Evolutionary conservation across 2,888 invertebrate genomes (phyloP), one percentile per base, ranked within the genome.

Genomic region (Volucella zonaria): DNA sequence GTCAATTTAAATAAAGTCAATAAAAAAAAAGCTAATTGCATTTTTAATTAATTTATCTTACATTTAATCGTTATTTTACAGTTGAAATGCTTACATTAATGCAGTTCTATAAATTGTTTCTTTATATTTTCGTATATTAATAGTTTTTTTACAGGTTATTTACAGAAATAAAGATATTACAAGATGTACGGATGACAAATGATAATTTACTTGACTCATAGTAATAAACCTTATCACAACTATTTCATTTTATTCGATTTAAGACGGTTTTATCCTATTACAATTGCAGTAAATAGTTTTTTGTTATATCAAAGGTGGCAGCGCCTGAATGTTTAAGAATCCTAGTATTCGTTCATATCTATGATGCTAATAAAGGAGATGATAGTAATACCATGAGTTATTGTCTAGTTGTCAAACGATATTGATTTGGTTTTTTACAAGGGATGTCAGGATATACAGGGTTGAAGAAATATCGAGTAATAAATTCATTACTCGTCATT

Each of bases 401-500:
- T 68, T 58, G 62, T 47, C 54, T 42, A 64, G 62, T 85, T 85
- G 81, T 85, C 81, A 77, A 85, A 73, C 85, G 73, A 85, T 85
- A 80, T 12, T 85, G 62, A 81, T 67, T 12, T 54, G 67, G 11
- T 45, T 49, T 67, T 77, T 43, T 68, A 62, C 64, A 58, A 66
- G 18, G 54, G 85, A 67, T 47, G 81, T 38, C 77, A 47, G 18
- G 42, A 52, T 4, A 73, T 12, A n/a, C 49, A 67, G 47, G 52
- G 52, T 42, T 45, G 85, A 85, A 81, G 81, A 85, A 77, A 58
- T 68, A 85, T 85, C 76, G 85, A 73, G 67, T 82, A 86, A 86
- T 78, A 82, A 74, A 78, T 87, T 87, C 89, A 87, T 93, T 93
- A 92, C 91, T 90, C 90, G 92, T 95, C 94, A 95, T 94, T 95